Evolutionary conservation across 1,140 invertebrate genomes (phyloP).

Genomic region (Solen grandis): DNA sequence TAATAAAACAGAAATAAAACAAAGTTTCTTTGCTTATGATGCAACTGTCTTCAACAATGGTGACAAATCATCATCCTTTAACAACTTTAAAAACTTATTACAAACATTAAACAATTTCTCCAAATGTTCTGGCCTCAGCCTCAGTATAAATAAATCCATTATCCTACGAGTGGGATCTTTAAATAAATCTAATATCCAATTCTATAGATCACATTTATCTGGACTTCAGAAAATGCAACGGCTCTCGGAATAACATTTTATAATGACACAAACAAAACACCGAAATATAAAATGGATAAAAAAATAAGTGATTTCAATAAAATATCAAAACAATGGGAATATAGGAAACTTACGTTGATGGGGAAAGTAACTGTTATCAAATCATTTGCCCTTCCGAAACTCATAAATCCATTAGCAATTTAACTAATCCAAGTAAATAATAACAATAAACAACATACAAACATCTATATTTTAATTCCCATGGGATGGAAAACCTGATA

Average conservation of each 20-base stretch:
- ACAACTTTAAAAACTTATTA: not conserved
- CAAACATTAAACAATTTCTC: not conserved
- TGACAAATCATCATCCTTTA: not conserved
- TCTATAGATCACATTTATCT: not conserved
- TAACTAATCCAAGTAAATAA: not conserved
- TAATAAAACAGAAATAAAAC: not conserved
- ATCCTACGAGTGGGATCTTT: not conserved
- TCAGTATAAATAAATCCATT: not conserved
- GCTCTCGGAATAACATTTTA: not conserved
- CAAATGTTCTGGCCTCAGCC: too few relatives aligned
- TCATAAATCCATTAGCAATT: not conserved
- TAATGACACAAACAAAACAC: not conserved
- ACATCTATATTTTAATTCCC: not conserved
- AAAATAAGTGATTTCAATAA: conserved; percentile 14
- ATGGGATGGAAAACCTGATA: not conserved
- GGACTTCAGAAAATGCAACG: conserved; percentile 3
- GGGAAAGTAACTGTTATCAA: not conserved
- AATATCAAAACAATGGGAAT: not conserved
- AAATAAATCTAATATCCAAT: not conserved
- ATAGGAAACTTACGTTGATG: conserved; percentile 9
- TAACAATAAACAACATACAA: not conserved
- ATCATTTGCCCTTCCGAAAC: conserved; percentile 8
- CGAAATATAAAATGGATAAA: not conserved
- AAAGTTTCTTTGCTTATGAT: not conserved
- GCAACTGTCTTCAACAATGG: not conserved